These are phyloP conservation scores for Gadopsis marmoratus DNA, from an alignment of 2,797 vertebrate species.

Conservation along the genomic window DNA sequence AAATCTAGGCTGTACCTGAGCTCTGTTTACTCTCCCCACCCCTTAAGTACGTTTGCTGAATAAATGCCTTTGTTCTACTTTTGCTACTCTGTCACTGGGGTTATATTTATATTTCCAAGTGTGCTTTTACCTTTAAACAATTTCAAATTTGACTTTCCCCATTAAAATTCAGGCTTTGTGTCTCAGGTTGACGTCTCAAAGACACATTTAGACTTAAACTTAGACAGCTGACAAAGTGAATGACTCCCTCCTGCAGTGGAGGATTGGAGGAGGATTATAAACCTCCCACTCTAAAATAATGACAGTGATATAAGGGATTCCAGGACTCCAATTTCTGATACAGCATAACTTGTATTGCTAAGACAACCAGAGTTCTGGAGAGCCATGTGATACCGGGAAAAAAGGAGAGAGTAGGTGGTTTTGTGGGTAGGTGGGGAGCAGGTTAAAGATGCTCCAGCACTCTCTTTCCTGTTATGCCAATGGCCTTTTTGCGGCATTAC, in stretches of 20 bases:
- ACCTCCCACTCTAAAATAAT: conserved; percentile 23
- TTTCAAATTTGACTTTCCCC: conserved; percentile 10
- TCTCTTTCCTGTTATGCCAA: conserved; percentile 71
- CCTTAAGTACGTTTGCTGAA: conserved; percentile 15
- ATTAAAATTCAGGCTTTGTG: conserved; percentile 22
- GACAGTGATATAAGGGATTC: conserved; percentile 38
- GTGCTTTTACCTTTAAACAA: conserved; percentile 17
- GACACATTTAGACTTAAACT: conserved; percentile 25
- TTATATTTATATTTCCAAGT: conserved; percentile 33
- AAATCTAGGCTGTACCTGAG: conserved; percentile 20
- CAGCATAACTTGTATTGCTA: conserved; percentile 42
- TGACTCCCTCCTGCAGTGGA: conserved; percentile 25
- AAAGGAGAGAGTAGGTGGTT: conserved; percentile 67
- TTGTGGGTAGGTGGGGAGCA: conserved; percentile 73
- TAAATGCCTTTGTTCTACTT: conserved; percentile 27
- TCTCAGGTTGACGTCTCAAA: conserved; percentile 11
- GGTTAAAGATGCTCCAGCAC: conserved; percentile 70
- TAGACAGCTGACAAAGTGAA: conserved; percentile 23
- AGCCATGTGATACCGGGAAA: conserved; percentile 49
- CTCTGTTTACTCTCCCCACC: conserved; percentile 20
- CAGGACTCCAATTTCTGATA: conserved; percentile 42
- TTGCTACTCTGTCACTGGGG: conserved; percentile 3
- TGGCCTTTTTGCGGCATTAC: conserved; percentile 72
- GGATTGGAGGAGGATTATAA: conserved; percentile 34
- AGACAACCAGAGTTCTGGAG: conserved; percentile 44